Base-by-base conservation (phyloP, 2,113 vertebrate species). In the Tamias sibiricus region DNA sequence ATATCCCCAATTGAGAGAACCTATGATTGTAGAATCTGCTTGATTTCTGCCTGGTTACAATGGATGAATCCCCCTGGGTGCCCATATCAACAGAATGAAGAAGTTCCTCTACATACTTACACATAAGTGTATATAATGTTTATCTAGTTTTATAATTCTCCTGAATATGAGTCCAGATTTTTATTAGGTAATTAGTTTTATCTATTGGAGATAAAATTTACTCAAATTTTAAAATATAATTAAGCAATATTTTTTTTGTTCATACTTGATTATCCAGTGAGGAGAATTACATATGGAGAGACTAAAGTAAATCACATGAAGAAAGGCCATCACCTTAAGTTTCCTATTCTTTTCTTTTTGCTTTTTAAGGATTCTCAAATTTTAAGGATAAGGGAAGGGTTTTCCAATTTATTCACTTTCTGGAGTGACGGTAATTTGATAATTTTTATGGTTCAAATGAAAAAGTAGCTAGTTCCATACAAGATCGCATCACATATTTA, bases 211-310 rank as follows among this genome's bases (percentile, higher is more conserved):
- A 72, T 54, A 72, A 72, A 83, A 66, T 44, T 77, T 16, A 13
- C 49, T 92, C 57, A 91, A 88, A 57, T 40, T 74, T 17, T 87
- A 95, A 95, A 82, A 32, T 59, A 37, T 59, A 84, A 68, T 91
- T 83, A 59, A 95, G 52, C 28, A 30, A 40, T 37, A 68, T n/a
- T 42, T 30, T 83, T 85, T 80, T 88, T 37, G 62, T 62, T 19
- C 37, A 49, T 72, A 74, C 7, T 30, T 52, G 26, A 82, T 62
- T 92, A 89, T 66, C 22, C 26, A 85, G 4, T 71, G 72, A 81
- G 10, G 72, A 91, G 12, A 85, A 9, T 71, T 89, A 19, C 17
- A 17, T 37, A 32, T 42, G 28, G 17, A 93, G 32, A 24, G 84
- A 32, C 12, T 93, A 42, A 95, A 93, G 52, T 68, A 37, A 76